Conservation (phyloP, 2,797 vertebrate species). For the Rhabdomys pumilio region DNA sequence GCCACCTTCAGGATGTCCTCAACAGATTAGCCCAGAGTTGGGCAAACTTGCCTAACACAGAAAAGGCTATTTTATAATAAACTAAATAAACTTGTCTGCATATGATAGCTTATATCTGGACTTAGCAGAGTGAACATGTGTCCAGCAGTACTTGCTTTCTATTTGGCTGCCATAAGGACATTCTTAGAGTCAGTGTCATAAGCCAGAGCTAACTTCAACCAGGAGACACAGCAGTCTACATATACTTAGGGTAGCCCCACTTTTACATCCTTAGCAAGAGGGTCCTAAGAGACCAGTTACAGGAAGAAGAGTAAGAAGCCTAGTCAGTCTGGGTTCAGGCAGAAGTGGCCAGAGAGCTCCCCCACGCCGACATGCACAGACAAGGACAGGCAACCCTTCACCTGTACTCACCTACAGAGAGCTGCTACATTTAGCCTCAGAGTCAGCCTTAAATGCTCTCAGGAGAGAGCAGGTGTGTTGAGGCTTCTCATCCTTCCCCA, state of each 20-base stretch:
- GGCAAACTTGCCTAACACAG: neutral
- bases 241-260: fast-evolving
- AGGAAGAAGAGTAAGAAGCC: neutral
- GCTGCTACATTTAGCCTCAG: fast-evolving
- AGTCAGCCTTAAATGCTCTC: conserved; percentile 51
- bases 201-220: neutral
- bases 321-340: neutral
- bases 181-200: neutral
- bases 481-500: fast-evolving
- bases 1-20: neutral
- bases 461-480: neutral
- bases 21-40: neutral
- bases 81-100: neutral
- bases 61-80: neutral
- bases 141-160: neutral
- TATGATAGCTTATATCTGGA: neutral
- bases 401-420: conserved; percentile 46
- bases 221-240: neutral
- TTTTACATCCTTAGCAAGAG: neutral
- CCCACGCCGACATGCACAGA: neutral
- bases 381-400: fast-evolving
- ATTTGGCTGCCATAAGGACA: neutral
- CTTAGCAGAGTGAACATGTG: neutral
- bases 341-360: neutral
- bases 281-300: neutral